These are phyloP conservation scores for Leptopilina drosophilae DNA, from an alignment of 2,888 invertebrate species.

Conservation along the genomic window DNA sequence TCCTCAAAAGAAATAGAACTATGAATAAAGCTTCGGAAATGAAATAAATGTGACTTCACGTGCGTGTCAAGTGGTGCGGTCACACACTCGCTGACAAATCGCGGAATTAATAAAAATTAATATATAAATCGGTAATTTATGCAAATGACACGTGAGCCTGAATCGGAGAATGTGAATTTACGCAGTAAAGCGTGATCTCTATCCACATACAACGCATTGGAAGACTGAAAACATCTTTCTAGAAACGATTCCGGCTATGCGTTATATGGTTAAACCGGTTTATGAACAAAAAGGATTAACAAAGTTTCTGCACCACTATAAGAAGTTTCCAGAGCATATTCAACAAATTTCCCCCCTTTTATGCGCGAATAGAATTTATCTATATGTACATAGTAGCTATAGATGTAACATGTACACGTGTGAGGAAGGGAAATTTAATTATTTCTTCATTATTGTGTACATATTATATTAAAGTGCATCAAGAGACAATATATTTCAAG, in stretches of 20 bases:
- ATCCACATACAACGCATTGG: slow-evolving; percentile 14
- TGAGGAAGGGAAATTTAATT: too few relatives aligned
- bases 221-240: slow-evolving; percentile 34
- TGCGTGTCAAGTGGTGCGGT: slow-evolving; percentile 4
- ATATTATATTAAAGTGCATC: too few relatives aligned
- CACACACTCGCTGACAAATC: neutral
- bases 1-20: neutral
- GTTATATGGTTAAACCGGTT: slow-evolving; percentile 15
- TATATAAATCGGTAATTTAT: slow-evolving; percentile 28
- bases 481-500: too few relatives aligned
- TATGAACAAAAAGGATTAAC: neutral
- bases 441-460: too few relatives aligned
- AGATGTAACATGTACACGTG: too few relatives aligned
- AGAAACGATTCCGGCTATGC: slow-evolving; percentile 26
- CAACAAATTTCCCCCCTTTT: neutral
- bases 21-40: neutral
- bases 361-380: neutral
- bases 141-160: slow-evolving; percentile 27
- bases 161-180: slow-evolving; percentile 20
- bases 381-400: too few relatives aligned
- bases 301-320: slow-evolving; percentile 1
- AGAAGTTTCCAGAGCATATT: slow-evolving; percentile 20
- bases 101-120: slow-evolving; percentile 30
- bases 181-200: slow-evolving; percentile 25
- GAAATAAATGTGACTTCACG: slow-evolving; percentile 16